Percentiles rank a stretch among this genome's conserved stretches.
These are phyloP conservation scores for Glyphotaelius pellucidus DNA, from an alignment of 2,888 invertebrate genomes.

Conservation along the genomic window DNA sequence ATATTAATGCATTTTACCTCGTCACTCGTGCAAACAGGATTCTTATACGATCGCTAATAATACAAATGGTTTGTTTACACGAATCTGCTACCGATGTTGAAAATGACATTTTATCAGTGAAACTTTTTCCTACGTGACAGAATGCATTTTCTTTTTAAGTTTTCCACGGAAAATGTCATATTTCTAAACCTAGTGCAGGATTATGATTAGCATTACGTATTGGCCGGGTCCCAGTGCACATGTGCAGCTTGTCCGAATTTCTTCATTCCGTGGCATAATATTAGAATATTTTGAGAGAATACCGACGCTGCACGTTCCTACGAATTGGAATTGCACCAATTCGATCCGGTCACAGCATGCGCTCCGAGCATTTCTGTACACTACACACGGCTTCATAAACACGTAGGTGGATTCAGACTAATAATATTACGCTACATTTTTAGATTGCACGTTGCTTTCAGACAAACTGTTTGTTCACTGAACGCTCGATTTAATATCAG, in stretches of 20 bases:
- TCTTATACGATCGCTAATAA: not conserved
- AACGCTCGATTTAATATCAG: not conserved
- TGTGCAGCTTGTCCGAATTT: slow-evolving; percentile 34
- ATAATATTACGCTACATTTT: not conserved
- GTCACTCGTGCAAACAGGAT: not conserved
- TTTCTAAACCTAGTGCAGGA: not conserved
- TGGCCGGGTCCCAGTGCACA: slow-evolving; percentile 37
- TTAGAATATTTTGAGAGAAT: slow-evolving; percentile 43
- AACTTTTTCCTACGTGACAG: not conserved
- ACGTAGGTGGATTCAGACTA: not conserved
- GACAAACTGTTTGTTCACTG: not conserved
- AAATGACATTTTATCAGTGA: not conserved
- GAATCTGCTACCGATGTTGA: not conserved
- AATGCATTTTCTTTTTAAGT: not conserved
- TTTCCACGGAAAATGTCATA: not conserved
- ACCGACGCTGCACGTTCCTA: slow-evolving; percentile 34
- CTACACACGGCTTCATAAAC: not conserved
- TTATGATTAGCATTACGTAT: not conserved
- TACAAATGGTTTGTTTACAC: not conserved
- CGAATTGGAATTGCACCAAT: slow-evolving; percentile 52
- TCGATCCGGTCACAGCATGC: slow-evolving; percentile 8
- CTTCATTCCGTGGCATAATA: slow-evolving; percentile 23
- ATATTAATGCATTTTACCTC: not conserved
- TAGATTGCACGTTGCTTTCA: not conserved
- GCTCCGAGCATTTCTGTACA: not conserved